A percentile compares a stretch with the other conserved stretches of the same genome.
phyloP scores from a whole-genome alignment of 2,113 vertebrate genomes.

The Poeciliopsis turrubarensis region DNA sequence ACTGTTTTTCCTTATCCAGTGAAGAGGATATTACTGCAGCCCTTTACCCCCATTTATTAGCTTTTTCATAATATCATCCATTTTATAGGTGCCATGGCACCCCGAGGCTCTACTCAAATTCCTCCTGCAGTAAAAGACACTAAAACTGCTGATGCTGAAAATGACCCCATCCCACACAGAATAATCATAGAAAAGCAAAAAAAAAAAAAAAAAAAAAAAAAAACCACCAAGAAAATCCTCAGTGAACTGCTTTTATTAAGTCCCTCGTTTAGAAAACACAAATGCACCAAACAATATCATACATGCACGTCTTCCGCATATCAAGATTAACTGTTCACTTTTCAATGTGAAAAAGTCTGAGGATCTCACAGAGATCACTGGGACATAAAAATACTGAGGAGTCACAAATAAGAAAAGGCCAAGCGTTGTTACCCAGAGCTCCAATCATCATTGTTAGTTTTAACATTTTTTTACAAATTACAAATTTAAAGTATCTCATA shows the following conservation, averaged over 20 bases:
- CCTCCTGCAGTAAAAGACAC: constrained; percentile 62
- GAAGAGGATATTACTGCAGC: constrained; percentile 45
- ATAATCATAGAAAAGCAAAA: constrained; percentile 15
- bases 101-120: constrained; percentile 54
- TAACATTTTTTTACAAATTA: constrained; percentile 2
- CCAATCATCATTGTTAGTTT: background rate
- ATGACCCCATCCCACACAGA: constrained; percentile 53
- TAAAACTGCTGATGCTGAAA: constrained; percentile 72
- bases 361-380: constrained; percentile 78
- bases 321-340: constrained; percentile 77
- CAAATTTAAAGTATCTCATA: constrained; percentile 20
- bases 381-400: constrained; percentile 65
- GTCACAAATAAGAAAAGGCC: constrained; percentile 70
- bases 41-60: constrained; percentile 64
- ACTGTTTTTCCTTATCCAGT: constrained; percentile 40
- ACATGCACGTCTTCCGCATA: constrained; percentile 79
- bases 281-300: constrained; percentile 79
- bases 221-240: constrained; percentile 11
- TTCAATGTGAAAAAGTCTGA: constrained; percentile 79
- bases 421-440: constrained; percentile 67
- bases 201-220: constrained; percentile 1
- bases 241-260: constrained; percentile 77
- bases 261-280: constrained; percentile 77
- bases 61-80: constrained; percentile 61
- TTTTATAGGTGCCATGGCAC: constrained; percentile 66